phyloP scores from a whole-genome alignment of 2,888 invertebrate genomes.

The Digitonthophagus gazella region DNA sequence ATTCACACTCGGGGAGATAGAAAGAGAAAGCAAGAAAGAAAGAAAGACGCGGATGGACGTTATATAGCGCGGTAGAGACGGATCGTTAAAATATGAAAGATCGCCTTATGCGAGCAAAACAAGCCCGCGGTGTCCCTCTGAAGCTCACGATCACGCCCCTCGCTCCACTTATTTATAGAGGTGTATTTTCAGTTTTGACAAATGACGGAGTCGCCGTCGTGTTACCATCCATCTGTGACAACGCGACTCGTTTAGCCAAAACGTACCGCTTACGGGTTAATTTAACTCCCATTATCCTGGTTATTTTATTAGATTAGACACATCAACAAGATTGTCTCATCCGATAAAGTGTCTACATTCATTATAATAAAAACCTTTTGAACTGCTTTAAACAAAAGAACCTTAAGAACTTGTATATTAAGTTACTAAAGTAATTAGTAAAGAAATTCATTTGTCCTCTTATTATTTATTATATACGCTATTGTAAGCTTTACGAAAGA shows the following conservation, averaged over 20 bases:
- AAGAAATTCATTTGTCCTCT: too few relatives aligned
- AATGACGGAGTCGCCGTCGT: slow-evolving; percentile 22
- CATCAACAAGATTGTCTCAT: too few relatives aligned
- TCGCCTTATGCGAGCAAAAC: slow-evolving; percentile 44
- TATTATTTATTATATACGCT: too few relatives aligned
- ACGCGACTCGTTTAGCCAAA: slow-evolving; percentile 6
- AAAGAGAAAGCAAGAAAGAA: neutral
- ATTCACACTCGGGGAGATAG: neutral
- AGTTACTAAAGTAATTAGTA: too few relatives aligned
- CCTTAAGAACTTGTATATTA: too few relatives aligned
- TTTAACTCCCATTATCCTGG: neutral
- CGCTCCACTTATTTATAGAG: slow-evolving; percentile 27
- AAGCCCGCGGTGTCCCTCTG: slow-evolving; percentile 28
- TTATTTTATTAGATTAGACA: neutral
- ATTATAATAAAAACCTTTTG: too few relatives aligned
- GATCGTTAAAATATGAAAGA: slow-evolving; percentile 48
- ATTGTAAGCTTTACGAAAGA: too few relatives aligned
- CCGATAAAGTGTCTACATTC: too few relatives aligned
- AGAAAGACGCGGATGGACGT: slow-evolving; percentile 14
- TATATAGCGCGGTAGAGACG: slow-evolving; percentile 32
- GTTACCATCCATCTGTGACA: slow-evolving; percentile 12
- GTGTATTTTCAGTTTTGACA: slow-evolving; percentile 33
- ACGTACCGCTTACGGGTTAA: neutral
- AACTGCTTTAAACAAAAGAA: too few relatives aligned
- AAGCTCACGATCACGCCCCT: slow-evolving; percentile 5